Evolutionary conservation across 1,140 invertebrate species (phyloP).

Genomic region (Lepidurus arcticus): DNA sequence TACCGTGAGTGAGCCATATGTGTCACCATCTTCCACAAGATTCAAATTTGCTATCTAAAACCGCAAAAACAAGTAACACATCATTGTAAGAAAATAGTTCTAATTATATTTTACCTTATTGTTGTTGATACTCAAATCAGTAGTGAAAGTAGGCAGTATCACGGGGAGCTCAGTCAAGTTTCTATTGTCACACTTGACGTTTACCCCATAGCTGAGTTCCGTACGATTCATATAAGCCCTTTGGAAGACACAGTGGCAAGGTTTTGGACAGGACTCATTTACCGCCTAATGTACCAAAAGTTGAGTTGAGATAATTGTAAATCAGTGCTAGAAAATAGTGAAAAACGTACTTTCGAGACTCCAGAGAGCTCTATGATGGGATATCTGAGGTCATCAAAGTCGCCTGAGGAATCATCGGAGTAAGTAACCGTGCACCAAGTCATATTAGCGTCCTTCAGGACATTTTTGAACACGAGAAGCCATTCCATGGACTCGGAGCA

Average conservation of each 20-base stretch:
- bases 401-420: not conserved
- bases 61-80: not conserved
- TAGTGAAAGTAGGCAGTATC: constrained; percentile 4
- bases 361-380: not conserved
- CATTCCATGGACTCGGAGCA: not conserved
- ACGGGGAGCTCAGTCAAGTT: constrained; percentile 19
- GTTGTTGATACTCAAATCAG: not conserved
- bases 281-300: not conserved
- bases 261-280: not conserved
- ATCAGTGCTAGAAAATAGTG: not conserved
- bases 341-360: not conserved
- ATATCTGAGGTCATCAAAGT: not conserved
- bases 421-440: not conserved
- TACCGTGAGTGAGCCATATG: not conserved
- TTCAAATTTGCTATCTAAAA: not conserved
- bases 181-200: not conserved
- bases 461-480: not conserved
- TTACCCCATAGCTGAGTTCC: constrained; percentile 1
- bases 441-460: not conserved
- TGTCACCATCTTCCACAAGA: not conserved
- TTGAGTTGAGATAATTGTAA: not conserved
- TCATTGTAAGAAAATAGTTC: not conserved
- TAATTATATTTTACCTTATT: constrained; percentile 14
- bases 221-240: not conserved
- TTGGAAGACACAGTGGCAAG: not conserved